Base-by-base conservation (phyloP, 2,888 invertebrate species). In the Heliconius charithonia region DNA sequence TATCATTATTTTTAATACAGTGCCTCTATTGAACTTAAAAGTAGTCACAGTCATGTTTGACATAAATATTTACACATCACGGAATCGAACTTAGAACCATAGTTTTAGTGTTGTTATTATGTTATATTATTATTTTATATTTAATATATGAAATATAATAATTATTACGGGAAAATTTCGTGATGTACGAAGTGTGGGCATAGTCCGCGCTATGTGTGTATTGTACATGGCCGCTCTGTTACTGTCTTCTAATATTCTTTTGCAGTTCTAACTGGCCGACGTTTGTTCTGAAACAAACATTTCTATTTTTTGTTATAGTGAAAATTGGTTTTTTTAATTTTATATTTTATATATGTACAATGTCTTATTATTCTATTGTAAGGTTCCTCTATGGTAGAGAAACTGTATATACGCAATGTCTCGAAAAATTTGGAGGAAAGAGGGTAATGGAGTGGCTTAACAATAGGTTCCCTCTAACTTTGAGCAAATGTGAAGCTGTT, bases 261-360 rank as follows among this genome's bases (percentile, higher is more conserved):
- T 16, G 32, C 71, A 29, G 71, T 32, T 56, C 22, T 72, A 56
- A 59, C 73, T 27, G 51, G 29, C 71, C 37, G 76, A 37, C 75
- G n/a, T 51, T 67, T 59, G 56, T 56, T 76, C 77, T 77, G 77
- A 77, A 77, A 77, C 72, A 77, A 73, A 73, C 63, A 73, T 77
- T 62, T n/a, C 73, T 73, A 22, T 56, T 66, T 51, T 72, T 77
- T 77, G 77, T 77, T 56, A 72, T 62, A 13, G 65, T 72, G 71
- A 72, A 72, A 16, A 41, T 59, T 59, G 62, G 9, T 41, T 37
- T 63, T 27, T 37, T 7, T 16, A 13, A 19, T 32, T 71, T 71
- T 27, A 71, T 25, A 27, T 56, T 6, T 51, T 13, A 71, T 29
- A 63, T 13, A 27, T 27, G 13, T 13, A 27, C 7, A 16, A 16